phyloP scores from a whole-genome alignment of 2,797 vertebrate species.

The Mus caroli region DNA sequence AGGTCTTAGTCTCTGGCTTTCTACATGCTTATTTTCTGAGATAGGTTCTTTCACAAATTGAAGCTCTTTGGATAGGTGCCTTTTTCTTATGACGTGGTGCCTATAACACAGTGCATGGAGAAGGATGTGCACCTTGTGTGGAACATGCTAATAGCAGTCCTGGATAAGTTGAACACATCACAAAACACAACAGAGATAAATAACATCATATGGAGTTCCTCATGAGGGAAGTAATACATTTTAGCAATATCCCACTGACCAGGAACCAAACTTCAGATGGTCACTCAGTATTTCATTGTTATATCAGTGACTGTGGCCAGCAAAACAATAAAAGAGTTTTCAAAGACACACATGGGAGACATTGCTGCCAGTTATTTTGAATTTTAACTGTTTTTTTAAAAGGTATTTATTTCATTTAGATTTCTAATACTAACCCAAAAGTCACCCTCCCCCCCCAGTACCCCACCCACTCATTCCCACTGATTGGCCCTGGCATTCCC shows the following conservation, averaged over 20 bases:
- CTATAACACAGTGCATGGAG: not conserved
- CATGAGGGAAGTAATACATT: fast-evolving
- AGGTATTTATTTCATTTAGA: too few relatives aligned
- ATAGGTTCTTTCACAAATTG: not conserved
- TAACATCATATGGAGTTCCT: not conserved
- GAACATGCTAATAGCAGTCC: fast-evolving
- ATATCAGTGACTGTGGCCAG: not conserved
- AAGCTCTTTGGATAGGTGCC: not conserved
- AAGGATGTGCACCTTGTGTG: not conserved
- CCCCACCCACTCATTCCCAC: too few relatives aligned
- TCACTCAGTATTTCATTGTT: not conserved
- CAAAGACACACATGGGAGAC: too few relatives aligned
- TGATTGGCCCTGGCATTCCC: too few relatives aligned
- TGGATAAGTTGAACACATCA: fast-evolving
- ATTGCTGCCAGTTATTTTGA: slow-evolving; percentile 37
- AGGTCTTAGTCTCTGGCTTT: not conserved
- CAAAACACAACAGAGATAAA: not conserved
- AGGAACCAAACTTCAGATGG: not conserved
- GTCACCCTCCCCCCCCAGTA: too few relatives aligned
- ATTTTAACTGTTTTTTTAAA: slow-evolving; percentile 47
- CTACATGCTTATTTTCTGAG: not conserved
- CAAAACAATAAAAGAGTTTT: not conserved
- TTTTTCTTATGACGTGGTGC: not conserved
- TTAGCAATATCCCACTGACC: not conserved
- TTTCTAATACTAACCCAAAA: too few relatives aligned